Evolutionary conservation across 2,888 invertebrate genomes (phyloP).

Genomic region (Tridacna gigas): DNA sequence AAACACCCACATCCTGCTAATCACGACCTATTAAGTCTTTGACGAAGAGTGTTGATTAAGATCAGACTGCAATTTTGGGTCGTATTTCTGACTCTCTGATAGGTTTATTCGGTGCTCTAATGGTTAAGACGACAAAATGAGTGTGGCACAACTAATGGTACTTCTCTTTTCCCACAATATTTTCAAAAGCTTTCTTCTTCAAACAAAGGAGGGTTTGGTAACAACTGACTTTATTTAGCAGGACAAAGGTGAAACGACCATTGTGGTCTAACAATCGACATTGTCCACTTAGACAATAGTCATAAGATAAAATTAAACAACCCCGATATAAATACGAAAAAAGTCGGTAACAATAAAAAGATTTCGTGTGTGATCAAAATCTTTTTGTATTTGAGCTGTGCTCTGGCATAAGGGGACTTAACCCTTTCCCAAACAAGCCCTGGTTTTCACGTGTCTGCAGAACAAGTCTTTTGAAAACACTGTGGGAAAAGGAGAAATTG

Average conservation of each 20-base stretch:
- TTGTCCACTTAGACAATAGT: slow-evolving; percentile 15
- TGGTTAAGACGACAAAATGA: neutral
- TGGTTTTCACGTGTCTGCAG: no score
- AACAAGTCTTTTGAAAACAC: no score
- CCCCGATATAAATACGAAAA: neutral
- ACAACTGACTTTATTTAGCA: no score
- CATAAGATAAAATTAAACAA: neutral
- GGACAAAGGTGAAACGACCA: neutral
- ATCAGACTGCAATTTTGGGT: neutral
- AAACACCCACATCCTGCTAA: no score
- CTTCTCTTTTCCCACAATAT: no score
- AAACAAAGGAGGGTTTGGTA: no score
- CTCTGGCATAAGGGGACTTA: neutral
- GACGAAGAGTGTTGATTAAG: neutral
- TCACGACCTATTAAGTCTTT: no score
- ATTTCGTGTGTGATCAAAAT: neutral
- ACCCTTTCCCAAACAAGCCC: no score
- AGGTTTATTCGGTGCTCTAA: no score
- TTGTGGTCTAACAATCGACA: slow-evolving; percentile 17
- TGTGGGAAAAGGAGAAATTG: no score
- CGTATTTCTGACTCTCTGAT: no score
- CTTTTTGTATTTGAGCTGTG: neutral
- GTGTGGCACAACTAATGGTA: neutral
- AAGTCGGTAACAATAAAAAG: slow-evolving; percentile 9
- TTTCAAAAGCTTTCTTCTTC: no score